phyloP scores from a whole-genome alignment of 2,113 vertebrate species.

The Alosa alosa region DNA sequence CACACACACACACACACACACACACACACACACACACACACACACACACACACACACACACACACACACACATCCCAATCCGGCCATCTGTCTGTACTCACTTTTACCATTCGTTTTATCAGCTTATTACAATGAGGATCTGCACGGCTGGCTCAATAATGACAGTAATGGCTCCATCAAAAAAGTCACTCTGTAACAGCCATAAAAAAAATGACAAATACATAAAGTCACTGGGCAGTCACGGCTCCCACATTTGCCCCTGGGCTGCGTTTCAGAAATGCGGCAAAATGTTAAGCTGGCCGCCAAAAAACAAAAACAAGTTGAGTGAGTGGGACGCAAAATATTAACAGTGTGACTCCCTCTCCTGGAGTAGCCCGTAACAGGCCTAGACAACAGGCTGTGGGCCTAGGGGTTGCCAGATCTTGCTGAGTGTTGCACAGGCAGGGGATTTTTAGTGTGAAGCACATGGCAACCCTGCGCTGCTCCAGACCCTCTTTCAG shows the following conservation, averaged over 20 bases:
- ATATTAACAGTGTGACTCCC: neutral
- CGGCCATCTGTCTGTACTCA: neutral
- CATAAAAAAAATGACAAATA: neutral
- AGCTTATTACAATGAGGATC: neutral
- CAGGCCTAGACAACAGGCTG: neutral
- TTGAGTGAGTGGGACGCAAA: neutral
- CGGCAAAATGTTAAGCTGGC: neutral
- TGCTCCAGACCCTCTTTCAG: too few species aligned
- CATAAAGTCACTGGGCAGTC: neutral
- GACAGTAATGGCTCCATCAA: neutral
- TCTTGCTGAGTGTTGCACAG: neutral
- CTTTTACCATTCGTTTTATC: neutral
- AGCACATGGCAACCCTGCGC: neutral
- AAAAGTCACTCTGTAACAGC: neutral
- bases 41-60: constrained; percentile 18
- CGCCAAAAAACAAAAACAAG: constrained; percentile 1
- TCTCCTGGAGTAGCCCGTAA: neutral
- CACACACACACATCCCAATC: constrained; percentile 9
- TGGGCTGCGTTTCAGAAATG: neutral
- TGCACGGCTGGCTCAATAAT: neutral
- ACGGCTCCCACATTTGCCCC: neutral
- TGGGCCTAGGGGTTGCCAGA: neutral
- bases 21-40: neutral
- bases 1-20: constrained; percentile 24
- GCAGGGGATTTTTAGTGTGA: neutral